A percentile compares a stretch with the other conserved stretches of the same genome.
Evolutionary conservation across 2,888 invertebrate species (phyloP).

Genomic region (Gasteruption jaculator): DNA sequence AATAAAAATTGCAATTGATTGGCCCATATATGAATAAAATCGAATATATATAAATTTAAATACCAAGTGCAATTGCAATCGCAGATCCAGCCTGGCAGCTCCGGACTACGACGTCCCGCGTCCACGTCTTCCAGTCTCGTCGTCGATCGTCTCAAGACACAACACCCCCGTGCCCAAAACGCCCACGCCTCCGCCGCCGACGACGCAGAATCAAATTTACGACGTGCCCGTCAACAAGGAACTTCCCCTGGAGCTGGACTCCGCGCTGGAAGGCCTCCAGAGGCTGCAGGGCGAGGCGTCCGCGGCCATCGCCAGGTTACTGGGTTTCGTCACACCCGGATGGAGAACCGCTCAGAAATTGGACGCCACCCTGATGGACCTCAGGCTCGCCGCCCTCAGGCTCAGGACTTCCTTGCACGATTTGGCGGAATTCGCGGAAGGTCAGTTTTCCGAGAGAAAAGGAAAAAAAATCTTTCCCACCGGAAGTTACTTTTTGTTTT

Average conservation of each 20-base stretch:
- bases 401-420: conserved; percentile 79
- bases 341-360: conserved; percentile 81
- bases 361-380: conserved; percentile 74
- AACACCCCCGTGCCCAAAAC: conserved; percentile 33
- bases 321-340: conserved; percentile 73
- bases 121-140: conserved; percentile 47
- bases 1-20: no score
- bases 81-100: conserved; percentile 55
- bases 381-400: conserved; percentile 74
- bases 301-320: conserved; percentile 71
- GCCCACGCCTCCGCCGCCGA: conserved; percentile 30
- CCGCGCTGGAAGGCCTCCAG: conserved; percentile 72
- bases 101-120: conserved; percentile 70
- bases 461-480: no score
- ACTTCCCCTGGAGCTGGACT: conserved; percentile 69
- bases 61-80: no score
- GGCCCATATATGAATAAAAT: no score
- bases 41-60: no score
- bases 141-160: conserved; percentile 37
- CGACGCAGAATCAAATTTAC: conserved; percentile 53
- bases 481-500: no score
- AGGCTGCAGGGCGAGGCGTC: conserved; percentile 77
- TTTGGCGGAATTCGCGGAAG: conserved; percentile 84
- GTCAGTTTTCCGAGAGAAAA: no score
- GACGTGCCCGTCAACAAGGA: conserved; percentile 64